Base-by-base conservation (phyloP, 2,888 invertebrate genomes). In the Sycophila texana region DNA sequence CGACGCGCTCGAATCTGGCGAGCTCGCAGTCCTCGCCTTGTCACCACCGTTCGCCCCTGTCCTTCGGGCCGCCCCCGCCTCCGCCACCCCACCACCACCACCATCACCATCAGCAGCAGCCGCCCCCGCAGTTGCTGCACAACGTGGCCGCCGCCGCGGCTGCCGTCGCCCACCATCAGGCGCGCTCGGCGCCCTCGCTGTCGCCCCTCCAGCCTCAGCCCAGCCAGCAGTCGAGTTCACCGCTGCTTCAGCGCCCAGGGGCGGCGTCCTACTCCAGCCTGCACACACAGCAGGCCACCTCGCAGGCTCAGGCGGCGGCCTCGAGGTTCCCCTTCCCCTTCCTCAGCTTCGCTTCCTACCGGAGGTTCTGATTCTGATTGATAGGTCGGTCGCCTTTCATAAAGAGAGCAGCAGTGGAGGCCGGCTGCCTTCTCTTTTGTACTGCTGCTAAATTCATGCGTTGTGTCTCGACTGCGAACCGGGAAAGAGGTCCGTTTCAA, bases 251-350 rank as follows among this genome's bases (percentile, higher is more conserved):
- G 57, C 77, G 83, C 53, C 83, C 83, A 18, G 60, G 61, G 61
- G 66, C 77, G 0, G 55, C 68, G 4, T 51, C 78, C 2, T 84
- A 80, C 61, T 81, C 84, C 22, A 74, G 84, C 63, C 72, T 83
- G 20, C 83, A 84, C 55, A 74, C 81, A 30, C 83, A 76, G 18
- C 81, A 80, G 51, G 58, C 76, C 0, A 79, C 82, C 16, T 82
- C 84, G 12, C 85, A 84, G 74, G 83, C 86, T 57, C 88, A 87
- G 73, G 84, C 84, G 57, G 87, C 89, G 60, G 84, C 84, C 20
- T 87, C 89, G 79, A 86, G 89, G 78, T 89, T 87, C 81, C 89
- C 88, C 49, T 88, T 89, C 79, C 88, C 90, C 49, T 90, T 88
- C 82, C 85, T 88, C 60, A 87, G 87, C 81, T 89, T 88, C 81